These are phyloP conservation scores for Tetragnatha versicolor DNA, from an alignment of 1,140 invertebrate species.

Conservation along the genomic window DNA sequence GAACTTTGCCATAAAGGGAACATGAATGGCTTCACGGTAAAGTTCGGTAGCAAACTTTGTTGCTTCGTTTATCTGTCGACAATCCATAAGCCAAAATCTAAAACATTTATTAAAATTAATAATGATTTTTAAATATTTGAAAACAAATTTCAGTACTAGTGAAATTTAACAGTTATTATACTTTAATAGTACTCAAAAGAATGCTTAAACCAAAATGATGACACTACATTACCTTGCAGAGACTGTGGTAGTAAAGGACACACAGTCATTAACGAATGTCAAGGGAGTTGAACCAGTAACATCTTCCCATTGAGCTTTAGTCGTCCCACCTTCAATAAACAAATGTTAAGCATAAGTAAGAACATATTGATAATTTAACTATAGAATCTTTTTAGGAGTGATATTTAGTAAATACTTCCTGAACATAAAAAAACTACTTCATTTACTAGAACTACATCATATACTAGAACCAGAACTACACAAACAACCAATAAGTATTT, in stretches of 20 bases:
- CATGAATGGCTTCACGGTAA: constrained; percentile 96
- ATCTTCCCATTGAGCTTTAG: constrained; percentile 98
- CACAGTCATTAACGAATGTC: constrained; percentile 98
- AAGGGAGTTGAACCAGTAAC: constrained; percentile 97
- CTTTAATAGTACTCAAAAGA: too few species aligned
- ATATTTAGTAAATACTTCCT: too few species aligned
- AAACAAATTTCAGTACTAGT: too few species aligned
- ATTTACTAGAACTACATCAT: too few species aligned
- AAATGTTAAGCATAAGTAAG: background rate
- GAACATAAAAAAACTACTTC: too few species aligned
- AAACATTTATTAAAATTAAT: background rate
- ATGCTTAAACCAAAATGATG: background rate
- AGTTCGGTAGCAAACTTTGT: constrained; percentile 98
- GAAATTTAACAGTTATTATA: too few species aligned
- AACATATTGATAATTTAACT: too few species aligned
- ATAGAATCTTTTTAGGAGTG: too few species aligned
- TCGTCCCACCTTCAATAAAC: constrained; percentile 81
- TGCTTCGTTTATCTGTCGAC: constrained; percentile 93
- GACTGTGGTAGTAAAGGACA: constrained; percentile 99
- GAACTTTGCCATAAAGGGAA: constrained; percentile 99
- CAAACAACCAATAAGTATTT: too few species aligned
- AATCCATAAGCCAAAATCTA: constrained; percentile 99
- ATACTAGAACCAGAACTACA: too few species aligned
- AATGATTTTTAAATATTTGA: too few species aligned
- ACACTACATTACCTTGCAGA: constrained; percentile 76